phyloP scores from a whole-genome alignment of 2,797 vertebrate genomes.

The Chelmon rostratus region DNA sequence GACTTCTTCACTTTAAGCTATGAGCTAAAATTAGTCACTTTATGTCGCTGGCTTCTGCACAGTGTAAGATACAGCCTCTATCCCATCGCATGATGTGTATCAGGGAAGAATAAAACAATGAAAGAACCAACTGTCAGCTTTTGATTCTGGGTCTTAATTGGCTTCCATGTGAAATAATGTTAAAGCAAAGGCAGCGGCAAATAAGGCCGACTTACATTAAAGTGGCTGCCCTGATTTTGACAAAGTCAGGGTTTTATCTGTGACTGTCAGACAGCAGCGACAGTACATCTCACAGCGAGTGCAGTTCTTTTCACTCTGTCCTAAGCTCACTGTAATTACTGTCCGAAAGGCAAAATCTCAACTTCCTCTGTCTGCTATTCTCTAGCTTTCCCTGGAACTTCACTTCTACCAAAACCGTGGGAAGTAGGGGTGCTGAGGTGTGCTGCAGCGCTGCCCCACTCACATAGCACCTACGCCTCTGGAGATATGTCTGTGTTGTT shows the following conservation, averaged over 20 bases:
- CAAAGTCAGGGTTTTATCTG: slow-evolving; percentile 65
- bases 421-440: not conserved
- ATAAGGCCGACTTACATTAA: slow-evolving; percentile 32
- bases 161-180: slow-evolving; percentile 51
- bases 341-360: slow-evolving; percentile 43
- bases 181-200: slow-evolving; percentile 41
- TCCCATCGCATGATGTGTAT: slow-evolving; percentile 26
- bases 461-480: not conserved
- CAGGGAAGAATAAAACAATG: slow-evolving; percentile 24
- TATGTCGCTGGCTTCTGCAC: slow-evolving; percentile 22
- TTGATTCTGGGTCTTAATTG: slow-evolving; percentile 45
- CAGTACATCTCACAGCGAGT: slow-evolving; percentile 37
- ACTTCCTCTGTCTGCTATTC: slow-evolving; percentile 29
- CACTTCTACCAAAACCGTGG: not conserved
- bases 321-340: slow-evolving; percentile 60
- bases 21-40: slow-evolving; percentile 70
- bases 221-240: slow-evolving; percentile 56
- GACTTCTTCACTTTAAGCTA: slow-evolving; percentile 57
- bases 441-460: not conserved
- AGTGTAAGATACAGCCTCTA: slow-evolving; percentile 25
- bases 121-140: slow-evolving; percentile 17
- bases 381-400: slow-evolving; percentile 14
- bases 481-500: not conserved
- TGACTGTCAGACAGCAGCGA: slow-evolving; percentile 62
- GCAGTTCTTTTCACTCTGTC: slow-evolving; percentile 39